Evolutionary conservation across 2,797 vertebrate species (phyloP), one percentile per base, ranked within the genome.

Genomic region (Anomalospiza imberbis): DNA sequence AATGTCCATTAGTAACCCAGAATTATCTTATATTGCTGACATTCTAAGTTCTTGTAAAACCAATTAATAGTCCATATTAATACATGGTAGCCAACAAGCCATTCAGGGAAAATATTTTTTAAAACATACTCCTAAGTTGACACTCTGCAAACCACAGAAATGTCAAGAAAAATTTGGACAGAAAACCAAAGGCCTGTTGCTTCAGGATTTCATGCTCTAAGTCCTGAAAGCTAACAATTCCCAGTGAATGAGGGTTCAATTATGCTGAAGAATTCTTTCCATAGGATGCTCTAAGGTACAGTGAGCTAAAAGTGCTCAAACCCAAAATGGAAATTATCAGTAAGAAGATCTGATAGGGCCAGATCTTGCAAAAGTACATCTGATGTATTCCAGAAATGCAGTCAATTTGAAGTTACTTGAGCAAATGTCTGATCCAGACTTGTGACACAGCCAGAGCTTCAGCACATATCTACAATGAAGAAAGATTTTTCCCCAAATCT

Each of bases 21-120:
- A 94, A 66, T 67, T 47, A 95, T 94, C 89, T 91, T 91, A n/a
- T 61, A 92, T 70, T 97, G 91, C 82, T 93, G 76, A 84, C 88
- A 68, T 92, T 81, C 62, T 78, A 83, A 70, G 38, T 85, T 82
- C 78, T 72, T 65, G 42, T 78, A 92, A 91, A 96, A 79, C 51
- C 85, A 80, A 96, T 62, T 77, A 83, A 83, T 73, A 83, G 50
- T 26, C 54, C n/a, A 53, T 29, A 45, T 55, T 79, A 92, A 84
- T 32, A 61, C 24, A 44, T 60, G 36, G 44, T 58, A 93, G 77
- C 61, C 91, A 93, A 55, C 40, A 93, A 86, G 65, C 22, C 44
- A 62, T 67, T 89, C 38, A 45, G 16, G 65, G 24, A 79, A 94
- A 91, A 54, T 63, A 63, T 57, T 85, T 94, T 88, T 86, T 32